A percentile compares a stretch with the other conserved stretches of the same genome.
phyloP scores from a whole-genome alignment of 92 coral and sea anemone species.

The Actinostola sp. region DNA sequence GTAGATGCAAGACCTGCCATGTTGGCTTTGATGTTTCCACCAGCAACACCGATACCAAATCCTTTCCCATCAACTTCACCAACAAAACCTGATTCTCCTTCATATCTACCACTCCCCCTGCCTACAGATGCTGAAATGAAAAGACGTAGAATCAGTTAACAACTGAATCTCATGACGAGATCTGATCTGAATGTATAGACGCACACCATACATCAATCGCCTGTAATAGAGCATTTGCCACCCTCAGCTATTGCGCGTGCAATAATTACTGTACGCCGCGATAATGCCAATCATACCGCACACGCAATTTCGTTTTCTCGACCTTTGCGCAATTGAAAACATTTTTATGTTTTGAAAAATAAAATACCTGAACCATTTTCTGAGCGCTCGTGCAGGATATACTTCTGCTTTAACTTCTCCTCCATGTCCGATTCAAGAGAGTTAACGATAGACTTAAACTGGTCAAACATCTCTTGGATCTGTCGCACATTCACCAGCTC shows the following conservation, averaged over 20 bases:
- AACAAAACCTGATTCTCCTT: slow-evolving; percentile 75
- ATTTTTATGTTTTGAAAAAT: background rate
- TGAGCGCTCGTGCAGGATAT: slow-evolving; percentile 73
- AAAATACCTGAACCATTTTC: slow-evolving; percentile 56
- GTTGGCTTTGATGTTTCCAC: slow-evolving; percentile 70
- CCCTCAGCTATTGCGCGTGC: too few relatives aligned
- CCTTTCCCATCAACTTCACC: slow-evolving; percentile 99
- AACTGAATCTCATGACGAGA: too few relatives aligned
- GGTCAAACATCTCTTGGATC: slow-evolving; percentile 92
- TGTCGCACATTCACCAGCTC: slow-evolving; percentile 95
- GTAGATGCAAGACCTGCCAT: slow-evolving; percentile 70
- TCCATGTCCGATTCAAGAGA: slow-evolving; percentile 80
- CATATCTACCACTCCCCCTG: slow-evolving; percentile 46
- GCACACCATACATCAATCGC: too few relatives aligned
- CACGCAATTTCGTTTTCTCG: too few relatives aligned
- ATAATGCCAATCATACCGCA: too few relatives aligned
- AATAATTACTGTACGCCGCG: too few relatives aligned
- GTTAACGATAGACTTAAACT: slow-evolving; percentile 76
- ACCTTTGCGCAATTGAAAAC: too few relatives aligned
- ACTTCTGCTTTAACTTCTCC: slow-evolving; percentile 77
- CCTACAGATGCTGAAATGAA: slow-evolving; percentile 45
- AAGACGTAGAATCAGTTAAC: too few relatives aligned
- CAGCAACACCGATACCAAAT: slow-evolving; percentile 94
- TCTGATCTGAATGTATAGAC: too few relatives aligned
- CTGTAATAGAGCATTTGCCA: too few relatives aligned